Base-by-base conservation (phyloP, 2,113 vertebrate species). In the Megalops atlanticus region DNA sequence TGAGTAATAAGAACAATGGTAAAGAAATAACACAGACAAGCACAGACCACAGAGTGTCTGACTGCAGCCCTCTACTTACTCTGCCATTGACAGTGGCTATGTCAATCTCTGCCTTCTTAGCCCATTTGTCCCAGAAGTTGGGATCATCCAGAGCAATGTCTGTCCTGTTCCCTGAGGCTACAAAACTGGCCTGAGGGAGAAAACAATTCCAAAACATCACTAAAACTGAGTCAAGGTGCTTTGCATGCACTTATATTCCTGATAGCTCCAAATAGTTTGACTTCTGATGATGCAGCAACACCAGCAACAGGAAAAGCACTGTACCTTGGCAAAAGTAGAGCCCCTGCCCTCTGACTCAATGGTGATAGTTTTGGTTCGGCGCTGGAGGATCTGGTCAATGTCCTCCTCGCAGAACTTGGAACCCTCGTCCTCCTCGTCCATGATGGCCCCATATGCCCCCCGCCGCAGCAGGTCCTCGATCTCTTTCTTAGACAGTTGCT, bases 91-190 rank as follows among this genome's bases (percentile, higher is more conserved):
- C 93, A 40, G 95, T 94, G 3, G 99, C 97, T 64, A 98, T 90
- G 86, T 99, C 97, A 79, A 99, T 96, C 93, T 99, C 97, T 77
- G 98, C 98, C 85, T 99, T 97, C 93, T 99, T 97, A n/a, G 98
- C 98, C 98, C 98, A 99, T 90, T 99, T 99, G 88, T 99, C 97
- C 98, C 98, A 99, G 94, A 99, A 99, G 92, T 99, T 99, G 11
- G 98, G 98, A 92, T 99, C 98, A 88, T 99, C 98, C 91, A 99
- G 92, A 75, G 97, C 96, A 89, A 99, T 99, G 92, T 99, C 98
- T 84, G 97, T 99, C 86, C 98, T 95, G 88, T 99, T 99, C 90
- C 98, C 98, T 80, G 98, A 99, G 45, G 98, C 96, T 85, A 99
- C 97, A 92, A 99, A 99, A 93, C 98, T 99, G 75, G 98, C 98